phyloP scores from a whole-genome alignment of 2,113 vertebrate genomes.

The Addax nasomaculatus region DNA sequence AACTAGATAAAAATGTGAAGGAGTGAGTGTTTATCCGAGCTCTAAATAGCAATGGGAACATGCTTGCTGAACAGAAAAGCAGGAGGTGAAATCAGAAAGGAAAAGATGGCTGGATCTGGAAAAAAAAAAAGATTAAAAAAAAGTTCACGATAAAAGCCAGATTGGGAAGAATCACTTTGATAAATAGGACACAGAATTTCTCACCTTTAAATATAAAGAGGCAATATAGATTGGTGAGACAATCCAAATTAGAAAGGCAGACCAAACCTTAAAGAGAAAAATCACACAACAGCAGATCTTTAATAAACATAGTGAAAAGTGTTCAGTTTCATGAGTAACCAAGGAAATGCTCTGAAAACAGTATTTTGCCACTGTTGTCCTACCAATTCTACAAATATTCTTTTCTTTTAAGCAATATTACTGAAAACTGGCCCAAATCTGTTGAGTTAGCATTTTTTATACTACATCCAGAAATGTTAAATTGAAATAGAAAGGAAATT shows the following conservation, averaged over 20 bases:
- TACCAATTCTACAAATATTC: no score
- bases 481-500: neutral
- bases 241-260: neutral
- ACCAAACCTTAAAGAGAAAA: neutral
- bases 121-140: neutral
- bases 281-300: fast-evolving
- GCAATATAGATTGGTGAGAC: neutral
- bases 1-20: neutral
- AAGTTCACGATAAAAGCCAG: neutral
- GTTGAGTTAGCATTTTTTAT: neutral
- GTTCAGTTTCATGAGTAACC: neutral
- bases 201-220: neutral
- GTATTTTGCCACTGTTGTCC: neutral
- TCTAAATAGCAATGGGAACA: neutral
- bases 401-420: no score
- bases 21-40: neutral
- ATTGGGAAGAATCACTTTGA: neutral
- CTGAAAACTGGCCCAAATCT: neutral
- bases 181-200: neutral
- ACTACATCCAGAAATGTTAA: neutral
- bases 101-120: neutral
- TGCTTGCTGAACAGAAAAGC: neutral
- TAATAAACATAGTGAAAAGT: fast-evolving
- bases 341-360: neutral
- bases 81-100: neutral